These are phyloP conservation scores for Drosophila kohkoa DNA, from an alignment of 1,140 invertebrate genomes.

Conservation along the genomic window DNA sequence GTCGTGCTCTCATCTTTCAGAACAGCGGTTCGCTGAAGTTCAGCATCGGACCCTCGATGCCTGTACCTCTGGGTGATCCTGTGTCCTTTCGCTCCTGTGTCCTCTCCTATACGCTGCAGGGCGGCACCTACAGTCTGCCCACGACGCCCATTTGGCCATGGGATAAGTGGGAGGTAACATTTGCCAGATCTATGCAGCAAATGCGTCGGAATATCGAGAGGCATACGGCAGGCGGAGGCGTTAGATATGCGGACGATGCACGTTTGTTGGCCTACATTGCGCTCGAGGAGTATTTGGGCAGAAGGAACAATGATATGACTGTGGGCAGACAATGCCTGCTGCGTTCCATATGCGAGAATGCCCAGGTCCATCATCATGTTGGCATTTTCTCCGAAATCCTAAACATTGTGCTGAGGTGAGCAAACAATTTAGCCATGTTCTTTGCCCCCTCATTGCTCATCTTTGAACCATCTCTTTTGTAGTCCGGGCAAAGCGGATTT, in stretches of 20 bases:
- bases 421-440: slow-evolving; percentile 15
- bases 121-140: slow-evolving; percentile 69
- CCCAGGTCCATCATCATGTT: slow-evolving; percentile 75
- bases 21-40: slow-evolving; percentile 72
- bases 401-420: slow-evolving; percentile 77
- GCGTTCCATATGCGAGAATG: slow-evolving; percentile 82
- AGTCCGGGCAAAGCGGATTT: slow-evolving; percentile 76
- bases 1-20: slow-evolving; percentile 67
- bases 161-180: slow-evolving; percentile 79
- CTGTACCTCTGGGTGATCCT: slow-evolving; percentile 68
- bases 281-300: slow-evolving; percentile 71
- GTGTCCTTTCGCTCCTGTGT: slow-evolving; percentile 71
- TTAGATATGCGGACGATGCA: slow-evolving; percentile 69
- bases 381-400: slow-evolving; percentile 80
- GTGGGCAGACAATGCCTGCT: slow-evolving; percentile 69
- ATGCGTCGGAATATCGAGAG: slow-evolving; percentile 61
- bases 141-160: slow-evolving; percentile 72
- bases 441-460: neutral
- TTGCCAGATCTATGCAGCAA: slow-evolving; percentile 66
- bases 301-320: slow-evolving; percentile 49
- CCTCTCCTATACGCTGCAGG: slow-evolving; percentile 73
- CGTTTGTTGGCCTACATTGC: slow-evolving; percentile 69
- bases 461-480: slow-evolving; percentile 25
- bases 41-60: slow-evolving; percentile 72
- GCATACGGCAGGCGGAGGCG: slow-evolving; percentile 53